phyloP scores from a whole-genome alignment of 2,888 invertebrate species.

The Parthenolecanium corni region DNA sequence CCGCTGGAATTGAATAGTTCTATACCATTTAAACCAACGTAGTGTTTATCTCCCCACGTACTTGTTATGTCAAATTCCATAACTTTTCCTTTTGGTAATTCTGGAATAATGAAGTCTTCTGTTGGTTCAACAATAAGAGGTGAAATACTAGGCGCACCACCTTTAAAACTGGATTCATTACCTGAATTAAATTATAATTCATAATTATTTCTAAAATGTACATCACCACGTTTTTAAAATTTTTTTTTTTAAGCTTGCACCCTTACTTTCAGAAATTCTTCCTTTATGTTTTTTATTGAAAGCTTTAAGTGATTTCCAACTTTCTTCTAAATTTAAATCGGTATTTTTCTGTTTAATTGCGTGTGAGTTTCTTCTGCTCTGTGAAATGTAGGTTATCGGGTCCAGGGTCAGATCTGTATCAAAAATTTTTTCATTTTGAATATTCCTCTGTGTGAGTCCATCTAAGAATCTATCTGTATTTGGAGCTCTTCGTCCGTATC shows the following conservation, averaged over 20 bases:
- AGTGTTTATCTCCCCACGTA: conserved; percentile 70
- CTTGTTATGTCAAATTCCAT: conserved; percentile 55
- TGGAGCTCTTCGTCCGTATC: conserved; percentile 34
- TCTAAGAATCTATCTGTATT: conserved; percentile 8
- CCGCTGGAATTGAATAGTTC: conserved; percentile 59
- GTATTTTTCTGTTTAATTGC: not conserved
- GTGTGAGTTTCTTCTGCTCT: not conserved
- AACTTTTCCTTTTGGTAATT: conserved; percentile 56
- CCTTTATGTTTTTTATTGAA: conserved; percentile 36
- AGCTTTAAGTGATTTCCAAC: conserved; percentile 36
- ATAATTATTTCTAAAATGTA: not conserved
- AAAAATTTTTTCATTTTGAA: not conserved
- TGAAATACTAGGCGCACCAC: not conserved
- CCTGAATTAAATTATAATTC: not conserved
- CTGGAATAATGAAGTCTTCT: conserved; percentile 58
- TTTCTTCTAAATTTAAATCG: conserved; percentile 35
- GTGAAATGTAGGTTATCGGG: not conserved
- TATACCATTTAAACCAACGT: conserved; percentile 66
- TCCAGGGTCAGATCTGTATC: not conserved
- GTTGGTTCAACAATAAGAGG: not conserved
- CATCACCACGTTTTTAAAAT: not conserved
- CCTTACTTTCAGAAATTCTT: conserved; percentile 33
- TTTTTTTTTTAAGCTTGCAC: conserved; percentile 27
- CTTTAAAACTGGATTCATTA: not conserved
- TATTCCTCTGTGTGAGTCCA: not conserved